Evolutionary conservation across 2,888 invertebrate species (phyloP).

Genomic region (Dichetophora obliterata): DNA sequence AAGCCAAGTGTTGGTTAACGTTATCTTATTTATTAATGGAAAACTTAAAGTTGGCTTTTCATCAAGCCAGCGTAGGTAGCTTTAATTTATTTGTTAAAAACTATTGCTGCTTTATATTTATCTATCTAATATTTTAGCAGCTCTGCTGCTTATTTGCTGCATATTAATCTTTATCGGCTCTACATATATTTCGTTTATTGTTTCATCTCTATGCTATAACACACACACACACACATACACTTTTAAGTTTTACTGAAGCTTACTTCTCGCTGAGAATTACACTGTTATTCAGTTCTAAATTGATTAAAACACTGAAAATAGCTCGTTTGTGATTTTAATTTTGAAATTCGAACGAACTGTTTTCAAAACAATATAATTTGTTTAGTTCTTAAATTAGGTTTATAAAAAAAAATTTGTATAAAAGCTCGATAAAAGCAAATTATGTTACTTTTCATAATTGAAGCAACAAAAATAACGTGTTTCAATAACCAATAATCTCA

Average conservation of each 20-base stretch:
- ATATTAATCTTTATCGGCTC: too few relatives aligned
- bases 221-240: not conserved
- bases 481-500: too few relatives aligned
- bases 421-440: too few relatives aligned
- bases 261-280: slow-evolving; percentile 5
- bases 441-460: too few relatives aligned
- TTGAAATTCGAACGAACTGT: slow-evolving; percentile 16
- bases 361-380: not conserved
- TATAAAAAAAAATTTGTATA: too few relatives aligned
- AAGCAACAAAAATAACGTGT: too few relatives aligned
- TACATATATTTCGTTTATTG: not conserved
- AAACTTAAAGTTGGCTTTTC: not conserved
- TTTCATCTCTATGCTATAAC: not conserved
- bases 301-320: not conserved
- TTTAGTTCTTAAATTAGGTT: too few relatives aligned
- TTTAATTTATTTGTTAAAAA: slow-evolving; percentile 5
- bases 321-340: slow-evolving; percentile 1
- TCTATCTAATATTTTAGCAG: too few relatives aligned
- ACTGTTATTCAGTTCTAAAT: not conserved
- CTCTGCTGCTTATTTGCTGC: too few relatives aligned
- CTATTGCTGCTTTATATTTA: not conserved
- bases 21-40: too few relatives aligned
- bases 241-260: slow-evolving; percentile 13
- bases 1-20: too few relatives aligned
- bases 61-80: not conserved